Percentiles rank a stretch among this genome's conserved stretches.
phyloP scores from a whole-genome alignment of 2,888 invertebrate species.

The Philaethria dido region DNA sequence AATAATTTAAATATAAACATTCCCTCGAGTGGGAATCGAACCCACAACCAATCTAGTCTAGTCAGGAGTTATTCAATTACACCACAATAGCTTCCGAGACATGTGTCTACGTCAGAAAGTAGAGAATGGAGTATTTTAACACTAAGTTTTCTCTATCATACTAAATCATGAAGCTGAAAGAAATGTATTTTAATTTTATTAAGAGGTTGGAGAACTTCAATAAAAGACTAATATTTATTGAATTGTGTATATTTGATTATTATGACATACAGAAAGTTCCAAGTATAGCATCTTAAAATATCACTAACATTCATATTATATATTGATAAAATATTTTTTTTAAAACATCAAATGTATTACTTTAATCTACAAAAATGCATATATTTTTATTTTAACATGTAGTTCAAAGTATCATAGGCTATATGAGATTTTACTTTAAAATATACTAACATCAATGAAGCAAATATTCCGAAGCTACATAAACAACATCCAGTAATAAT shows the following conservation, averaged over 20 bases:
- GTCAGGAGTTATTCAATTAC: too few species aligned
- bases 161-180: not conserved
- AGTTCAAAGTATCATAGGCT: not conserved
- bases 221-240: conserved; percentile 1
- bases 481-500: not conserved
- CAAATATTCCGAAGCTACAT: conserved; percentile 5
- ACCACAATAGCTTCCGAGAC: too few species aligned
- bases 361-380: not conserved
- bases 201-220: not conserved
- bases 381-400: not conserved
- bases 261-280: conserved; percentile 12
- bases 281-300: conserved; percentile 18
- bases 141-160: not conserved
- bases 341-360: conserved; percentile 5
- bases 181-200: too few species aligned
- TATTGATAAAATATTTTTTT: conserved; percentile 18
- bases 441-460: conserved; percentile 2
- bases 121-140: too few species aligned
- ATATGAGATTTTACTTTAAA: not conserved
- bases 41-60: too few species aligned
- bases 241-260: conserved; percentile 18
- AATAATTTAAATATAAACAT: too few species aligned
- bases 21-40: too few species aligned
- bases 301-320: conserved; percentile 11
- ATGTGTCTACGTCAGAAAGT: too few species aligned